Percentiles rank a stretch among this genome's conserved stretches.
Conservation (phyloP, 1,140 invertebrate species). For the Limonius californicus region DNA sequence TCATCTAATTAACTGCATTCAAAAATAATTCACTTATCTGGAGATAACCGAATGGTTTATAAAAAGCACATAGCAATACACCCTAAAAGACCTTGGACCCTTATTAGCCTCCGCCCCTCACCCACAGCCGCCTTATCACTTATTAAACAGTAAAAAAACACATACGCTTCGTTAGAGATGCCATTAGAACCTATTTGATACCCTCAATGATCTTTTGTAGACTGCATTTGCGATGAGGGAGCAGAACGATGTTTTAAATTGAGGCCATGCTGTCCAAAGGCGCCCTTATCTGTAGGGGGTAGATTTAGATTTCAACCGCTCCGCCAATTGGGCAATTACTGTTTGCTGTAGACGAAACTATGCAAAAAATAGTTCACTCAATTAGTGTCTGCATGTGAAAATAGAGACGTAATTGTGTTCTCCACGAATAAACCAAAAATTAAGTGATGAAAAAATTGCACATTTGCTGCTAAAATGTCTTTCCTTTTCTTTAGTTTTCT, state of each 20-base stretch:
- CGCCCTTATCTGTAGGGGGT: not conserved
- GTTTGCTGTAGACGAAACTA: no score
- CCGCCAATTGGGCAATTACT: not conserved
- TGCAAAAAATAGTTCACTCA: no score
- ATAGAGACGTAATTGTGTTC: no score
- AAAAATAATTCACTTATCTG: slow-evolving; percentile 1
- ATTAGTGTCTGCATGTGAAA: no score
- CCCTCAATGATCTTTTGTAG: slow-evolving; percentile 16
- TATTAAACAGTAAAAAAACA: slow-evolving; percentile 15
- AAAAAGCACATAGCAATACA: slow-evolving; percentile 3
- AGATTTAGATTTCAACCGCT: slow-evolving; percentile 2
- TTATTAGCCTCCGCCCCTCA: slow-evolving; percentile 1
- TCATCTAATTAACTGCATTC: not conserved
- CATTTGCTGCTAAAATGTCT: no score
- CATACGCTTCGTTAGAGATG: slow-evolving; percentile 13
- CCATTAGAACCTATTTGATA: slow-evolving; percentile 14
- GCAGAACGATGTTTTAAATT: not conserved
- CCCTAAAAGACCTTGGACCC: not conserved
- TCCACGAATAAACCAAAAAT: no score
- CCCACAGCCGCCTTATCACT: slow-evolving; percentile 10
- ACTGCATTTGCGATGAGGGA: not conserved
- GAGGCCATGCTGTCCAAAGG: not conserved
- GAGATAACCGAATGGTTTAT: not conserved
- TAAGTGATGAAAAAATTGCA: no score
- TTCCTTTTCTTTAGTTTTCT: no score